These are phyloP conservation scores for Hycleus cichorii DNA, from an alignment of 1,140 invertebrate species.

Conservation along the genomic window DNA sequence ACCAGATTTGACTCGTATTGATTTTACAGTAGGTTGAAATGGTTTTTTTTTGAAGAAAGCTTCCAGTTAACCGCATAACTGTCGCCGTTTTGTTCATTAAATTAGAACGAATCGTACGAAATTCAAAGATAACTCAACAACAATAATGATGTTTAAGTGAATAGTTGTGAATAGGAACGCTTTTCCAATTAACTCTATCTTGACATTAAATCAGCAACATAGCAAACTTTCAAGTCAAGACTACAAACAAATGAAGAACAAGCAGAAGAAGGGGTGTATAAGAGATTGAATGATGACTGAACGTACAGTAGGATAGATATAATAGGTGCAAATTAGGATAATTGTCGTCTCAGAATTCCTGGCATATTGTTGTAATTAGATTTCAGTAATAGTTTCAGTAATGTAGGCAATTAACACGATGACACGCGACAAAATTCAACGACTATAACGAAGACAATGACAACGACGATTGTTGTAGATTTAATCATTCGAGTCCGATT, in stretches of 20 bases:
- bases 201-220: constrained; percentile 29
- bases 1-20: too few species aligned
- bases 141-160: too few species aligned
- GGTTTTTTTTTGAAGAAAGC: too few species aligned
- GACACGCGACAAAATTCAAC: constrained; percentile 22
- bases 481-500: constrained; percentile 7
- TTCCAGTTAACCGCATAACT: too few species aligned
- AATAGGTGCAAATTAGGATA: constrained; percentile 39
- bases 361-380: constrained; percentile 38
- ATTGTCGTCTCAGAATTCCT: constrained; percentile 37
- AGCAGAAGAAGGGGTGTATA: too few species aligned
- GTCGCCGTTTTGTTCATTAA: too few species aligned
- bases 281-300: too few species aligned
- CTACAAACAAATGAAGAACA: not conserved
- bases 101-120: too few species aligned
- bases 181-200: constrained; percentile 33
- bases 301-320: constrained; percentile 18
- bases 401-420: constrained; percentile 34
- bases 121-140: too few species aligned
- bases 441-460: too few species aligned
- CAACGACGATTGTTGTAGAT: constrained; percentile 9
- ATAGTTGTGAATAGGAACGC: constrained; percentile 14
- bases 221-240: constrained; percentile 33
- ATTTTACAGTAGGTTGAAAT: too few species aligned
- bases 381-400: constrained; percentile 37